Base-by-base conservation (phyloP, 2,888 invertebrate species). In the Saturnia pavonia region DNA sequence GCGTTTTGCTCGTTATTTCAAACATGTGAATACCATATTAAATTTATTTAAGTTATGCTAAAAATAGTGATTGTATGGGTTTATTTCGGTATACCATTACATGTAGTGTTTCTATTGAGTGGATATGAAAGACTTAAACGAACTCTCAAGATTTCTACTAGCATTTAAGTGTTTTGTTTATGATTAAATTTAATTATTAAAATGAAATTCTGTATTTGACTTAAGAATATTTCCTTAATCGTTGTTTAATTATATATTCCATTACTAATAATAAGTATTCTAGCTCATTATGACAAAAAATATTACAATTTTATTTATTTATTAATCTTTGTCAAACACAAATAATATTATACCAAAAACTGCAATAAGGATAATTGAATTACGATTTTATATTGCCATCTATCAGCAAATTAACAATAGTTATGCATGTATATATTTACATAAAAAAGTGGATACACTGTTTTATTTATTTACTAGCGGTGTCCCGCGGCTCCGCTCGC, bases 1-100 rank as follows among this genome's bases (percentile, higher is more conserved):
- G 85, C 86, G 84, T 86, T 78, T 82, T 75, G n/a, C 75, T 79
- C 82, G 85, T 88, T 88, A 86, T 80, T 80, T 81, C 82, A 77
- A 78, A 78, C 77, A 78, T 83, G 78, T 72, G 74, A 77, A 82
- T 87, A 85, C 86, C 85, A 84, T 85, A 85, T 86, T 86, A 84
- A 83, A 84, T 87, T 87, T 84, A 82, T 79, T 79, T 25, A 11
- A 22, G 80, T n/a, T n/a, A 78, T 75, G 75, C 77, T 73, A 78
- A 83, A 77, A 83, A 76, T 80, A 76, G 75, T 65, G 74, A 67
- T 74, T 70, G 76, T 80, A 80, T 77, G 75, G 77, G 72, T 65
- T 48, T 75, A 78, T 78, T 77, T 74, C 67, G 68, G 73, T 75
- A n/a, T 65, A 73, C 68, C 2, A 57, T 14, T 60, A 60, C 74